These are phyloP conservation scores for Epinephelus malabaricus DNA, from an alignment of 2,797 vertebrate species.

Conservation along the genomic window DNA sequence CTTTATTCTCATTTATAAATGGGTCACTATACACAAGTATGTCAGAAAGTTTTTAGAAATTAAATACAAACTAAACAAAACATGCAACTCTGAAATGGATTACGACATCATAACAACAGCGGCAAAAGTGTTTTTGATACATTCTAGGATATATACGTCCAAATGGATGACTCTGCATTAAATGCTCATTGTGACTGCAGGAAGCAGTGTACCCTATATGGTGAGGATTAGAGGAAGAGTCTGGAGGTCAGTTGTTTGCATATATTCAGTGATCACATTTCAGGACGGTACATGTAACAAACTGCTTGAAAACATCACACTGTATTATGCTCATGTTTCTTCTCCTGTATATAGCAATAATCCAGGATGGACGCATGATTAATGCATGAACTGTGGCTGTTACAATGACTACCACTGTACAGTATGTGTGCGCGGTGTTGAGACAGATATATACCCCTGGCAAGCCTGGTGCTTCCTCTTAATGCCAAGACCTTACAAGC, in stretches of 20 bases:
- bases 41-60: neutral
- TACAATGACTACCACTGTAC: constrained; percentile 25
- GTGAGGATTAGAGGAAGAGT: neutral
- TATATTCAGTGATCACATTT: constrained; percentile 14
- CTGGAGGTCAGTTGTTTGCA: neutral
- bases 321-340: constrained; percentile 13
- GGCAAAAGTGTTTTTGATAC: neutral
- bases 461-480: constrained; percentile 75
- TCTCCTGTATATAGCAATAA: constrained; percentile 32
- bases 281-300: constrained; percentile 14
- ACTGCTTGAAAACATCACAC: constrained; percentile 6
- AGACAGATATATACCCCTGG: constrained; percentile 73
- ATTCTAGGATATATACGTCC: neutral
- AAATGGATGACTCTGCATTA: neutral
- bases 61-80: neutral
- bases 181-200: neutral
- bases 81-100: neutral
- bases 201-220: neutral
- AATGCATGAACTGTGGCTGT: constrained; percentile 22
- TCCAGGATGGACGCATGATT: constrained; percentile 46
- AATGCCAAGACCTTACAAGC: constrained; percentile 75
- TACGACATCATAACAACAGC: neutral
- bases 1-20: too few relatives aligned
- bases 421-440: constrained; percentile 6
- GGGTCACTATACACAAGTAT: neutral